Evolutionary conservation across 2,113 vertebrate species (phyloP).

Genomic region (Galemys pyrenaicus): DNA sequence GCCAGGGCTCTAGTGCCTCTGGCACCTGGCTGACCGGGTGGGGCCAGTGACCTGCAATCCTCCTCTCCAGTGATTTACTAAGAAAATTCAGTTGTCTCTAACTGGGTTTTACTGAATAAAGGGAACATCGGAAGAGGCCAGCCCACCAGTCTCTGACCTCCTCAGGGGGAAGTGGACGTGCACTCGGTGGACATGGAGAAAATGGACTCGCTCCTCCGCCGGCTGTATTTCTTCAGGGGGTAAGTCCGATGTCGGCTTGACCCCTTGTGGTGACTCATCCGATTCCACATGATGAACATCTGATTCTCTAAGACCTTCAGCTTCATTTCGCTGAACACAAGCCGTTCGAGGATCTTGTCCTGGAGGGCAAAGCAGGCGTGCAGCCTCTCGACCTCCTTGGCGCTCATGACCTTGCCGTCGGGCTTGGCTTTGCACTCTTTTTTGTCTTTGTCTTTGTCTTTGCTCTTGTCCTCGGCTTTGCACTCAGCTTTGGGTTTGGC

Average conservation of each 20-base stretch:
- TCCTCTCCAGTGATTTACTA: neutral
- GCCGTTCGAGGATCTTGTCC: slow-evolving; percentile 68
- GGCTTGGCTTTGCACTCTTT: too few species aligned
- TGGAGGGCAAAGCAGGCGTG: slow-evolving; percentile 70
- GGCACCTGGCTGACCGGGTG: neutral
- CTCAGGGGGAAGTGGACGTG: slow-evolving; percentile 48
- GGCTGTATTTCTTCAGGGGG: neutral
- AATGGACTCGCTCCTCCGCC: neutral
- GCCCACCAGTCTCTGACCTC: neutral
- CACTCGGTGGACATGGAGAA: slow-evolving; percentile 33
- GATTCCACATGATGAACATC: slow-evolving; percentile 77
- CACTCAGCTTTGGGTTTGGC: neutral
- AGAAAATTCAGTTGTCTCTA: neutral
- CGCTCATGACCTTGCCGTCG: neutral
- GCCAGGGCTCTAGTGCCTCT: neutral
- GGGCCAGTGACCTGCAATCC: neutral
- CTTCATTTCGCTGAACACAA: slow-evolving; percentile 76
- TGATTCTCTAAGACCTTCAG: slow-evolving; percentile 76
- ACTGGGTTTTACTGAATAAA: slow-evolving; percentile 33
- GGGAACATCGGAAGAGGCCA: slow-evolving; percentile 1
- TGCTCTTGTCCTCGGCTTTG: too few species aligned
- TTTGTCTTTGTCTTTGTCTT: too few species aligned
- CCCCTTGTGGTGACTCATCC: slow-evolving; percentile 22
- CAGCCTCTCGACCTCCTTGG: slow-evolving; percentile 17
- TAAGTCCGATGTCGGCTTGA: neutral